Evolutionary conservation across 2,113 vertebrate species (phyloP).

Genomic region (mouse (Mus musculus)): DNA sequence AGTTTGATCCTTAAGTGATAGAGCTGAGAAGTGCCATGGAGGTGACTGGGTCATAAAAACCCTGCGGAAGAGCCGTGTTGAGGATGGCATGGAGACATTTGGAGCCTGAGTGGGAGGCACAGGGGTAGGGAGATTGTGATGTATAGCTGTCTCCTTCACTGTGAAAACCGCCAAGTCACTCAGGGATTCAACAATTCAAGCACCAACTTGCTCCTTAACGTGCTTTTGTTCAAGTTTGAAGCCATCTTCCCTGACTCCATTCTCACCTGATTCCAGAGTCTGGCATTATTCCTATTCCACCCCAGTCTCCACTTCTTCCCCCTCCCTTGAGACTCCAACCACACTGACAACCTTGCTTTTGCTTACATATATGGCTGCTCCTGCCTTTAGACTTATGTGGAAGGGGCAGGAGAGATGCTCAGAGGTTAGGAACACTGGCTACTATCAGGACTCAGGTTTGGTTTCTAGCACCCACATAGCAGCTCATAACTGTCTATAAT

Average conservation of each 20-base stretch:
- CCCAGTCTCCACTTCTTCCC: neutral
- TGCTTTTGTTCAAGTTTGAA: neutral
- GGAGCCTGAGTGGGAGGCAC: too few relatives aligned
- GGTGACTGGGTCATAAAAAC: neutral
- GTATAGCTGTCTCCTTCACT: too few relatives aligned
- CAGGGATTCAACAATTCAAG: neutral
- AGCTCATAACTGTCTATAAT: neutral
- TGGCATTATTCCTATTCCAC: too few relatives aligned
- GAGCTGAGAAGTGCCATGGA: neutral
- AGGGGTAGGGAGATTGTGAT: rapidly evolving
- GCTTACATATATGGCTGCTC: neutral
- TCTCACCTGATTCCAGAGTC: rapidly evolving
- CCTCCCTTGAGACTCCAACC: neutral
- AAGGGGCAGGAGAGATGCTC: neutral
- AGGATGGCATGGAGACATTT: too few relatives aligned
- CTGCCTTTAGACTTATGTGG: too few relatives aligned
- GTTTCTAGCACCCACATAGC: neutral
- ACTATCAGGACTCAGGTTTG: neutral
- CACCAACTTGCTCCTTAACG: rapidly evolving
- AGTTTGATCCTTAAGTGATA: neutral
- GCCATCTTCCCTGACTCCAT: neutral
- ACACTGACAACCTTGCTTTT: neutral
- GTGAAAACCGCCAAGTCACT: neutral
- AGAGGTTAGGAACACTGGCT: too few relatives aligned
- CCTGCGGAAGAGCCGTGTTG: neutral